Base-by-base conservation (phyloP, 92 coral and sea anemone genomes). In the Parazoanthus atlanticus region DNA sequence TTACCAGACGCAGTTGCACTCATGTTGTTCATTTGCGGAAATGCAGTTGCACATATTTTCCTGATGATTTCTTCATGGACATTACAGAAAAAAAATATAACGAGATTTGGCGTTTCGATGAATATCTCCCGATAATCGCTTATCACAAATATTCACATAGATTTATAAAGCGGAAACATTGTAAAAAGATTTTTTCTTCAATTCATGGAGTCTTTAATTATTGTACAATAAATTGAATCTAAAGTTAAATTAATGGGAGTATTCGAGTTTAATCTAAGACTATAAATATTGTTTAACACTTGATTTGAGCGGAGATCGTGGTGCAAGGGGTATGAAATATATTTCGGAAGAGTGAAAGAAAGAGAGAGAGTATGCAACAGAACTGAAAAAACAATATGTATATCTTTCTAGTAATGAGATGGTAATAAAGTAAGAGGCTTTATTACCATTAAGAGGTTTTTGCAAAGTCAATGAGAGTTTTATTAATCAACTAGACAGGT, bases 401-500 rank as follows among this genome's bases (percentile, higher is more conserved):
- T 3, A 21, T 21, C 8, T 21, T 25, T 6, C 9, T 34, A 38
- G 5, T 36, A 75, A 75, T 75, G 29, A 34, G 43, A 15, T 33
- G 11, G 10, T 5, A 17, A 34, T 34, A 19, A 36, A 74, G 30
- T 25, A 74, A 23, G 12, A 4, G n/a, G 11, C 26, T 75, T 74
- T 23, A 21, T 75, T 21, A 8, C 13, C 26, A 75, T 75, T 75
- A 75, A 15, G 79, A 41, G 79, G 7, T 19, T 75, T 75, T 7
- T 10, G 79, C 52, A 41, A 75, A 73, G 15, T 36, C 79, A 75
- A 36, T 74, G 25, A 33, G 43, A 16, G 25, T 74, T 74, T 25
- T 74, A 74, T 41, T 36, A 34, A 36, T 36, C 43, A 75, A n/a
- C 26, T 21, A 36, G 79, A 83, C 66, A 84, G 17, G 78, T 65